These are phyloP conservation scores for Lithobates sylvaticus DNA, from an alignment of 2,797 vertebrate genomes.

Conservation along the genomic window DNA sequence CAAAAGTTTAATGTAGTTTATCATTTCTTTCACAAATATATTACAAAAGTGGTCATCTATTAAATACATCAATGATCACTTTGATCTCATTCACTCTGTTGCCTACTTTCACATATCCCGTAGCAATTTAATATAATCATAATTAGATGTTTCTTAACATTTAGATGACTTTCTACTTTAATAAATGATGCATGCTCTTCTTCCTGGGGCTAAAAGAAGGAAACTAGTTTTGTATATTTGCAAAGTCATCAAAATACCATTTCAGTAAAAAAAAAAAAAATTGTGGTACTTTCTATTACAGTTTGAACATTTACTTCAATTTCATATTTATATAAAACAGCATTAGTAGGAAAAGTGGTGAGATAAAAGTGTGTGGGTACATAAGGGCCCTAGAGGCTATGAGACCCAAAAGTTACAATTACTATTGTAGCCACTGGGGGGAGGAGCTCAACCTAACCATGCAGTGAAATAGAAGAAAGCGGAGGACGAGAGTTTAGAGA, in stretches of 20 bases:
- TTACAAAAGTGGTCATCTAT: not conserved
- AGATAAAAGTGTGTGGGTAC: too few species aligned
- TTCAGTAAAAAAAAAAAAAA: not conserved
- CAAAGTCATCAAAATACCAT: conserved; percentile 36
- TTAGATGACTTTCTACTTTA: conserved; percentile 28
- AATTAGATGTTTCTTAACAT: conserved; percentile 52
- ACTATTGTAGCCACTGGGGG: too few species aligned
- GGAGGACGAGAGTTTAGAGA: not conserved
- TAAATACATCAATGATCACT: not conserved
- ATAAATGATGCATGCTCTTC: conserved; percentile 29
- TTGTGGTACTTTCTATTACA: not conserved
- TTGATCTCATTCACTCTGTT: conserved; percentile 5
- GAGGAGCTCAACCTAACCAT: not conserved
- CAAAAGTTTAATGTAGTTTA: not conserved
- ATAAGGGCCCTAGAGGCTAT: too few species aligned
- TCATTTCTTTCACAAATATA: not conserved
- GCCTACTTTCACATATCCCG: conserved; percentile 20
- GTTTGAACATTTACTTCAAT: not conserved
- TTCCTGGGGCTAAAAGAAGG: conserved; percentile 8
- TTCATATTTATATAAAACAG: not conserved
- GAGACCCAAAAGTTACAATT: too few species aligned
- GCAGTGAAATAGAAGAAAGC: not conserved
- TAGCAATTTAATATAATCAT: conserved; percentile 23
- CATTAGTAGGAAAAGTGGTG: not conserved
- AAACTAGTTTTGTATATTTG: conserved; percentile 8